Evolutionary conservation across 2,888 invertebrate genomes (phyloP), one percentile per base, ranked within the genome.

Genomic region (Scaeva pyrastri): DNA sequence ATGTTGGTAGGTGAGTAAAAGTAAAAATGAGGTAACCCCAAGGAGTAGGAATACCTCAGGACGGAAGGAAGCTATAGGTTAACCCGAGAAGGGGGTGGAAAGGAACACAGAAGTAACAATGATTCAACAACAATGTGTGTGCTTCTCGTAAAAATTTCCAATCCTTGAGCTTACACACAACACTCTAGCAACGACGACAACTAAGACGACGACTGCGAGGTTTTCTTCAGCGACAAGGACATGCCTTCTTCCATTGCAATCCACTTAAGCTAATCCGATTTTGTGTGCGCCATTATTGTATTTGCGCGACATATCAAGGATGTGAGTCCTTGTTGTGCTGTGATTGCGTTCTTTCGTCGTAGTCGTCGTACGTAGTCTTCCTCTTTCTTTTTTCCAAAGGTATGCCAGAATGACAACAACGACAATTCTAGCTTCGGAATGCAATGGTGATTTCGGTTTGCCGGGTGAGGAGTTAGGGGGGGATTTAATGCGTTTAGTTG

Each of bases 251-350:
- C 78, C 73, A 86, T 82, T 82, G 86, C 86, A 86, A 86, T 86
- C 86, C 86, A 86, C 86, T 86, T 86, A 86, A 86, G 86, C 82
- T 86, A 86, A 86, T 86, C 86, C 82, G 86, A 86, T 86, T 86
- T 86, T 82, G 81, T 86, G 82, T 86, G 82, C 82, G 82, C 77
- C 82, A 86, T 86, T 86, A 86, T 86, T 86, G 86, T 86, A 78
- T 86, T 82, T 86, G 82, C 78, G 86, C 86, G 86, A 86, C 86
- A 82, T 78, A 82, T 86, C 82, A 86, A 82, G 77, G 77, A 86
- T 82, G 77, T 78, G 86, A 82, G 81, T 81, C 77, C 82, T 86
- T 81, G 82, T 86, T 86, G 77, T 86, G 77, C 68, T 76, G 86
- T 86, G 86, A 82, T 86, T 86, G 86, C 86, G 82, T 82, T 77